Conservation (phyloP, 1,140 invertebrate genomes). For the Drosophila grimshawi region DNA sequence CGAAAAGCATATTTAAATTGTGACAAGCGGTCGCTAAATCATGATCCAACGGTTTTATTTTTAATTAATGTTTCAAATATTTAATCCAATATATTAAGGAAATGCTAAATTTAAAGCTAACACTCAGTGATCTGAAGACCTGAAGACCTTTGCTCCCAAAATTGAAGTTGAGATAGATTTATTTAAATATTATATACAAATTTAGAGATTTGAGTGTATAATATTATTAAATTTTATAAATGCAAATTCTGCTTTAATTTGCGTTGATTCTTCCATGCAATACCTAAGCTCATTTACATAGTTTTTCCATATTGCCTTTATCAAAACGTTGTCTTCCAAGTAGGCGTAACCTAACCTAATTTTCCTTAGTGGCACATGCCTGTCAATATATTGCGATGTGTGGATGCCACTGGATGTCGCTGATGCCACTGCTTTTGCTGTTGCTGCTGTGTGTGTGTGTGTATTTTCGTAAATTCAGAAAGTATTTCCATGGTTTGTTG, state of each 20-base stretch:
- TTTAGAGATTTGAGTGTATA: no score
- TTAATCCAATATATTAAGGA: no score
- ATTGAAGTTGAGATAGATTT: no score
- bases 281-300: conserved; percentile 10
- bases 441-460: not conserved
- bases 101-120: no score
- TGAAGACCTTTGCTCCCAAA: no score
- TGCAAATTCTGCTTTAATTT: not conserved
- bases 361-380: conserved; percentile 19
- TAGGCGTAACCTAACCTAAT: conserved; percentile 26
- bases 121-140: no score
- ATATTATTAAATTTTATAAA: no score
- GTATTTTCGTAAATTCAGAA: conserved; percentile 27
- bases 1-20: no score
- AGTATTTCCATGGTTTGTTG: conserved; percentile 67
- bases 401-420: conserved; percentile 21
- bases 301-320: conserved; percentile 10
- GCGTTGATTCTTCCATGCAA: not conserved
- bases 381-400: conserved; percentile 52
- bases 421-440: conserved; percentile 6
- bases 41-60: no score
- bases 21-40: no score
- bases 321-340: conserved; percentile 14
- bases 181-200: no score
- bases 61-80: no score